phyloP scores from a whole-genome alignment of 2,113 vertebrate species.

The Nycticebus coucang region DNA sequence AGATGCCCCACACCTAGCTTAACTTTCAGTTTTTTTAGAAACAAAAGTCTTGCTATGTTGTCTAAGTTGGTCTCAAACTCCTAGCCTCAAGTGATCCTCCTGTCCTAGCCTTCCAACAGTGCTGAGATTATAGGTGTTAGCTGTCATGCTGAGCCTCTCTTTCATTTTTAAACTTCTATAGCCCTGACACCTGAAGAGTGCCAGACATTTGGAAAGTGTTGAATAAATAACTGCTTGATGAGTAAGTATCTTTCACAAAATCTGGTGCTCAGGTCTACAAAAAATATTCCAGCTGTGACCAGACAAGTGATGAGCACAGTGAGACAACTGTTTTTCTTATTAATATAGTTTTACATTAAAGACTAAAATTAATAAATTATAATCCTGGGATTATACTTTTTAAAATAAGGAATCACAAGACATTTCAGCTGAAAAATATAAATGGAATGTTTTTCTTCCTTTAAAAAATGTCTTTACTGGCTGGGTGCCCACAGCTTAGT shows the following conservation, averaged over 20 bases:
- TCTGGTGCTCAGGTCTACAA: neutral
- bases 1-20: too few relatives aligned
- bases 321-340: neutral
- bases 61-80: too few relatives aligned
- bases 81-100: too few relatives aligned
- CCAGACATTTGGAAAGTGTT: neutral
- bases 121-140: too few relatives aligned
- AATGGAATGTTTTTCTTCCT: neutral
- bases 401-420: neutral
- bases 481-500: too few relatives aligned
- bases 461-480: neutral
- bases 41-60: too few relatives aligned
- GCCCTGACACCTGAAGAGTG: neutral
- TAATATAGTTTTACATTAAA: slow-evolving; percentile 21
- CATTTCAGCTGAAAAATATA: neutral
- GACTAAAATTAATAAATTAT: slow-evolving; percentile 6
- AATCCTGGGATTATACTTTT: slow-evolving; percentile 8
- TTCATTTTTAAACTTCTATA: neutral
- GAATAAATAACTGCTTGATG: slow-evolving; percentile 30
- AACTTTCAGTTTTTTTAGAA: too few relatives aligned
- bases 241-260: slow-evolving; percentile 21
- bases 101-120: too few relatives aligned
- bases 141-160: too few relatives aligned
- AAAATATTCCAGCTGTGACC: slow-evolving; percentile 29
- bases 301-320: neutral